Percentiles rank a stretch among this genome's conserved stretches.
Evolutionary conservation across 2,888 invertebrate species (phyloP).

Genomic region (Baccha elongata): DNA sequence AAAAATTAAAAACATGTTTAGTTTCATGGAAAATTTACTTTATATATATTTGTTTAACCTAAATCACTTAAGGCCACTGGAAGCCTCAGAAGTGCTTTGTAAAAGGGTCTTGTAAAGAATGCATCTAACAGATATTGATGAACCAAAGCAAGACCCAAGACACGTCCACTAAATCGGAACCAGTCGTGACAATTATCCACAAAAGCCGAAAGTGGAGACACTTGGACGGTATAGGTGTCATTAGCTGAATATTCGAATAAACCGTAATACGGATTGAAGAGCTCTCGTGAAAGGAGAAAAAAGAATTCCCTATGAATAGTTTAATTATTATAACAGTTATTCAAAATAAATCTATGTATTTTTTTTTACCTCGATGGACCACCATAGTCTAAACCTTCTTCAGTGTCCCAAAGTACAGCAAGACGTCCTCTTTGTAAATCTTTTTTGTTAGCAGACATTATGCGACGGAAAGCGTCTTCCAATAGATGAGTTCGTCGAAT

Average conservation of each 20-base stretch:
- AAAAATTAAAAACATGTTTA: neutral
- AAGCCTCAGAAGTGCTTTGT: constrained; percentile 95
- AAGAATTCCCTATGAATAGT: constrained; percentile 91
- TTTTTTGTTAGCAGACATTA: constrained; percentile 97
- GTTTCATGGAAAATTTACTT: no score
- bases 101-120: constrained; percentile 98
- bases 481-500: constrained; percentile 96
- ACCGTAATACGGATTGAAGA: constrained; percentile 99
- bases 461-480: constrained; percentile 97
- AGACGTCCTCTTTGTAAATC: constrained; percentile 97
- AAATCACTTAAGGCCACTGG: constrained; percentile 92
- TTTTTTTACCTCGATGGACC: constrained; percentile 89
- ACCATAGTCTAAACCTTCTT: constrained; percentile 98
- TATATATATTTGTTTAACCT: constrained; percentile 78
- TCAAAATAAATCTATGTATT: neutral
- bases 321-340: neutral
- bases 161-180: constrained; percentile 97
- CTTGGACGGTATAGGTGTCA: constrained; percentile 98
- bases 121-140: constrained; percentile 98
- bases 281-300: constrained; percentile 97
- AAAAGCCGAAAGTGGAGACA: constrained; percentile 97
- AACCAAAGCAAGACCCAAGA: constrained; percentile 96
- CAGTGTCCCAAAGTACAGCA: constrained; percentile 96
- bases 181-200: constrained; percentile 98
- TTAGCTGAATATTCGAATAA: constrained; percentile 99